These are phyloP conservation scores for Montipora foliosa DNA, from an alignment of 64 coral and sea anemone species.

Conservation along the genomic window DNA sequence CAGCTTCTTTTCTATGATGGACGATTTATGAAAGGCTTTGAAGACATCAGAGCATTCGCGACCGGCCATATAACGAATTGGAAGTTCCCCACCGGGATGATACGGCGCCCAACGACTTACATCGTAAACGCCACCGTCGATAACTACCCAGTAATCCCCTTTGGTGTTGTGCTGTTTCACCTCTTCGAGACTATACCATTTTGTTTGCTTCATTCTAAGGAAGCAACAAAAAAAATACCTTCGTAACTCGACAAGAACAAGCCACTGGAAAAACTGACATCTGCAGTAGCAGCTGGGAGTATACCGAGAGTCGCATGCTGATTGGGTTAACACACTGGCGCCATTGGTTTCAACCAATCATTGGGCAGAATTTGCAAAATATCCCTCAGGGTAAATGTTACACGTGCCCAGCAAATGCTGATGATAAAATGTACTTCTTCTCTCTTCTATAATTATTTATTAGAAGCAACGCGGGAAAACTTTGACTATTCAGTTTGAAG, in stretches of 20 bases:
- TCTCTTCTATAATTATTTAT: no score
- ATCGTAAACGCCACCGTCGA: constrained; percentile 90
- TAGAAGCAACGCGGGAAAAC: no score
- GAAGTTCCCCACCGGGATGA: constrained; percentile 96
- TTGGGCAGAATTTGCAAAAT: not conserved
- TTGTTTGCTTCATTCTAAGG: constrained; percentile 47
- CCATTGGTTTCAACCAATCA: constrained; percentile 3
- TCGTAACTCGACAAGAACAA: not conserved
- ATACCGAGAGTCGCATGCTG: not conserved
- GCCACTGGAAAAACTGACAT: not conserved
- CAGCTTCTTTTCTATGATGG: constrained; percentile 80
- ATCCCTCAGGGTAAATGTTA: not conserved
- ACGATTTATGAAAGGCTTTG: constrained; percentile 94
- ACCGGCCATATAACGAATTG: constrained; percentile 92
- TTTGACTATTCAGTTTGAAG: not conserved
- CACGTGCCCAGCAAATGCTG: not conserved
- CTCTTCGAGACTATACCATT: constrained; percentile 74
- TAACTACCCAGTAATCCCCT: constrained; percentile 91
- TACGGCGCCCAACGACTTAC: constrained; percentile 85
- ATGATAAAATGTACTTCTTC: not conserved
- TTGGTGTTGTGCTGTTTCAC: constrained; percentile 78
- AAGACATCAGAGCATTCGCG: constrained; percentile 94
- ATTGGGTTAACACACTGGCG: constrained; percentile 7
- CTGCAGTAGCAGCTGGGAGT: not conserved
- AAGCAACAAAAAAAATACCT: not conserved